A percentile compares a stretch with the other conserved stretches of the same genome.
These are phyloP conservation scores for Bungarus multicinctus DNA, from an alignment of 2,113 vertebrate species.

Conservation along the genomic window DNA sequence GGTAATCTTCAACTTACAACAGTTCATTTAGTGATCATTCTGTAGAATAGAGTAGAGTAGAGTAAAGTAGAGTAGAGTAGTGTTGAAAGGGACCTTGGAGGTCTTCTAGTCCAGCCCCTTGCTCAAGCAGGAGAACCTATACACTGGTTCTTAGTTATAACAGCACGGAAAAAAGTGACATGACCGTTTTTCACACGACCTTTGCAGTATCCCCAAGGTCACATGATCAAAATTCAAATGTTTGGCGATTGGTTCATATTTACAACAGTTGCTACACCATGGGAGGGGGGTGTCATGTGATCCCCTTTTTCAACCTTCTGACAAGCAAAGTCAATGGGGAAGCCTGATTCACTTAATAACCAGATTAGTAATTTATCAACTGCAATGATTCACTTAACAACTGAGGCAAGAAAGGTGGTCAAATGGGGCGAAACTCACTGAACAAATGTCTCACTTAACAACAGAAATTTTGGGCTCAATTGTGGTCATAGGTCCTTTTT, in stretches of 20 bases:
- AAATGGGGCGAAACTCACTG: not conserved
- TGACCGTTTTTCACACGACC: not conserved
- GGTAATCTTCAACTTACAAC: not conserved
- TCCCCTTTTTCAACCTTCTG: not conserved
- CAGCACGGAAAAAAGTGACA: not conserved
- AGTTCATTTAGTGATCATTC: too few species aligned
- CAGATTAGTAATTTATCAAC: not conserved
- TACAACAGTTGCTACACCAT: not conserved
- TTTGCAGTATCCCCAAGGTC: not conserved
- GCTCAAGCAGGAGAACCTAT: too few species aligned
- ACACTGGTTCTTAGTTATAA: not conserved
- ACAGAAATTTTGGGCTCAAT: not conserved
- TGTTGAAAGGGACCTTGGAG: too few species aligned
- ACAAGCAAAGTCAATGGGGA: not conserved
- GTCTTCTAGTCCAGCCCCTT: too few species aligned
- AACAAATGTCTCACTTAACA: not conserved
- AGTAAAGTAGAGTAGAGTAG: too few species aligned
- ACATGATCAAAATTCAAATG: not conserved
- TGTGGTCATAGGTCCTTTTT: not conserved
- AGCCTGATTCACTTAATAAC: not conserved
- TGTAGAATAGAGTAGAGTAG: too few species aligned
- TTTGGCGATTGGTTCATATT: not conserved
- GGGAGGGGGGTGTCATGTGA: not conserved
- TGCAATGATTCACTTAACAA: not conserved
- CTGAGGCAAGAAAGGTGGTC: not conserved